These are phyloP conservation scores for Hyperoplus lanceolatus DNA, from an alignment of 2,797 vertebrate genomes.

Conservation along the genomic window DNA sequence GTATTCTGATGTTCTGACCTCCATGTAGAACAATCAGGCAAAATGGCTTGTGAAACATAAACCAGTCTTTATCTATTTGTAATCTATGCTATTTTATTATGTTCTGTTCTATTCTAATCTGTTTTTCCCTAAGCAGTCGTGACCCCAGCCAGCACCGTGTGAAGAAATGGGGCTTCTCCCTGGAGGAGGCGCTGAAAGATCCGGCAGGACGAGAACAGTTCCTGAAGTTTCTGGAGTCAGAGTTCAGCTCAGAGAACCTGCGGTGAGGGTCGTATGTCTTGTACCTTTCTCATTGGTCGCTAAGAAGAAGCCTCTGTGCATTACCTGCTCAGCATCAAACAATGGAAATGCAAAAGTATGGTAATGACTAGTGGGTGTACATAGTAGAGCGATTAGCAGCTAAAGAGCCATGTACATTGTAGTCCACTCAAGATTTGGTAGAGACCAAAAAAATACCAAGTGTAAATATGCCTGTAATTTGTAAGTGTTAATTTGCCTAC, in stretches of 20 bases:
- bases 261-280: constrained; percentile 81
- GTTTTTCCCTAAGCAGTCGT: constrained; percentile 83
- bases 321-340: not conserved
- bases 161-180: constrained; percentile 95
- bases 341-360: not conserved
- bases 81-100: not conserved
- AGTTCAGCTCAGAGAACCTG: constrained; percentile 98
- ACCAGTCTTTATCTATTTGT: no score
- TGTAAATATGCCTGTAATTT: no score
- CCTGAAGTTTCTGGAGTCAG: constrained; percentile 95
- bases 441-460: not conserved
- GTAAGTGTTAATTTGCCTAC: no score
- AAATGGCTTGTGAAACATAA: not conserved
- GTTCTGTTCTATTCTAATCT: not conserved
- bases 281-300: not conserved
- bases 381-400: not conserved
- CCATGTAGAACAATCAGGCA: not conserved
- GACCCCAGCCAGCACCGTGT: constrained; percentile 95
- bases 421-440: not conserved
- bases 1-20: constrained; percentile 5
- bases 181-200: constrained; percentile 94
- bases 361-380: not conserved
- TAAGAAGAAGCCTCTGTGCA: not conserved
- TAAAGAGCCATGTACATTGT: not conserved
- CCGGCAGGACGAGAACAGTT: constrained; percentile 93